A percentile compares a stretch with the other conserved stretches of the same genome.
Evolutionary conservation across 2,113 vertebrate genomes (phyloP).

Genomic region (Trochalopteron elliotii): DNA sequence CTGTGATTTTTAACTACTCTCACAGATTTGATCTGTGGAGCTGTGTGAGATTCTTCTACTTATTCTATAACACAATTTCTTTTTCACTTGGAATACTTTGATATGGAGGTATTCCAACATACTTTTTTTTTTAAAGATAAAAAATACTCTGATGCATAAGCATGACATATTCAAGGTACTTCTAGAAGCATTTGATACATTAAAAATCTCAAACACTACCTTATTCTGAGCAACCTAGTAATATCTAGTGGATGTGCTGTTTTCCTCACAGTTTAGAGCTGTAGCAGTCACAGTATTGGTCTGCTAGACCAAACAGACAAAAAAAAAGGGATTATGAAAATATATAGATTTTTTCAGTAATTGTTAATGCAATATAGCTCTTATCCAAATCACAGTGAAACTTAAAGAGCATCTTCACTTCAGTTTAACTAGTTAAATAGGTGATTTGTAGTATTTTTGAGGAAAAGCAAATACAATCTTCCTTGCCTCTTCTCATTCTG

Average conservation of each 20-base stretch:
- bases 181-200: neutral
- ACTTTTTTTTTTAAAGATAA: neutral
- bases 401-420: neutral
- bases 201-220: neutral
- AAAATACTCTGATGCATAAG: neutral
- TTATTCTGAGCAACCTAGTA: neutral
- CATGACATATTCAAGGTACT: neutral
- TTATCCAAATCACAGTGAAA: neutral
- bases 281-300: neutral
- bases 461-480: neutral
- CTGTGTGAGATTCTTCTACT: neutral
- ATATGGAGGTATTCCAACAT: neutral
- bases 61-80: neutral
- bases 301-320: neutral
- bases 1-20: slow-evolving; percentile 36
- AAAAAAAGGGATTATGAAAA: neutral
- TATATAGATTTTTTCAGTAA: neutral
- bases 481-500: neutral
- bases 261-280: neutral
- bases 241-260: neutral
- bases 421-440: neutral
- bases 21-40: neutral
- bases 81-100: neutral
- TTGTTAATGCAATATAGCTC: neutral
- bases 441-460: neutral